Evolutionary conservation across 2,888 invertebrate genomes (phyloP).

Genomic region (Linyphia triangularis): DNA sequence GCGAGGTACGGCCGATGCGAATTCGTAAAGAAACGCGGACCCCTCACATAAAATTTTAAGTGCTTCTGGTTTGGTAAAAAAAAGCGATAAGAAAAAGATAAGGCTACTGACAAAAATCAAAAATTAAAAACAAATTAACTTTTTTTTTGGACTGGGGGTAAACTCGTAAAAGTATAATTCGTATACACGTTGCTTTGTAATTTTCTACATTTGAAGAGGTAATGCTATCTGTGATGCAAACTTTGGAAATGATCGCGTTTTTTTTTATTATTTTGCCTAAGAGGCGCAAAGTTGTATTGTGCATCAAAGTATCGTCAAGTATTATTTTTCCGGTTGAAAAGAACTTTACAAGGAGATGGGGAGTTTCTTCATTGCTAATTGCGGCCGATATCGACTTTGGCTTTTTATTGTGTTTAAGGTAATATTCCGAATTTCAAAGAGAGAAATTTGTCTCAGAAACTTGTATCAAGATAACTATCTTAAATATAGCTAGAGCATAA

Average conservation of each 20-base stretch:
- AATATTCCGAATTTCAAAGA: not conserved
- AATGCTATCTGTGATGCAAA: slow-evolving; percentile 40
- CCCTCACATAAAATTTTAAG: slow-evolving; percentile 65
- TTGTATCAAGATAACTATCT: not conserved
- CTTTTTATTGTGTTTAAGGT: not conserved
- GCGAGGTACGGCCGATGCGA: slow-evolving; percentile 18
- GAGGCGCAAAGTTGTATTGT: not conserved
- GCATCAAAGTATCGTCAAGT: not conserved
- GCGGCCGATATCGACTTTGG: not conserved
- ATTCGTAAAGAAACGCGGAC: not conserved
- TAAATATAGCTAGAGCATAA: not conserved
- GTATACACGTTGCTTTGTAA: slow-evolving; percentile 39
- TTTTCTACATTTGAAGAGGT: not conserved
- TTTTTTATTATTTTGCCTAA: slow-evolving; percentile 28
- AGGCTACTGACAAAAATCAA: slow-evolving; percentile 71
- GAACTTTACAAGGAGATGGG: not conserved
- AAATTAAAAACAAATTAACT: slow-evolving; percentile 73
- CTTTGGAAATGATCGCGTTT: slow-evolving; percentile 13
- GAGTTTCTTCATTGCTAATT: not conserved
- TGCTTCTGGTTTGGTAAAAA: slow-evolving; percentile 20
- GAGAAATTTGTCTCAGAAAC: not conserved
- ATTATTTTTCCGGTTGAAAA: not conserved
- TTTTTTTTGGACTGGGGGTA: slow-evolving; percentile 6
- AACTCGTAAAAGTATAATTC: slow-evolving; percentile 71
- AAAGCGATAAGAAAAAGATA: slow-evolving; percentile 54